Conservation (phyloP, 2,113 vertebrate species). For the Sorex fumeus region DNA sequence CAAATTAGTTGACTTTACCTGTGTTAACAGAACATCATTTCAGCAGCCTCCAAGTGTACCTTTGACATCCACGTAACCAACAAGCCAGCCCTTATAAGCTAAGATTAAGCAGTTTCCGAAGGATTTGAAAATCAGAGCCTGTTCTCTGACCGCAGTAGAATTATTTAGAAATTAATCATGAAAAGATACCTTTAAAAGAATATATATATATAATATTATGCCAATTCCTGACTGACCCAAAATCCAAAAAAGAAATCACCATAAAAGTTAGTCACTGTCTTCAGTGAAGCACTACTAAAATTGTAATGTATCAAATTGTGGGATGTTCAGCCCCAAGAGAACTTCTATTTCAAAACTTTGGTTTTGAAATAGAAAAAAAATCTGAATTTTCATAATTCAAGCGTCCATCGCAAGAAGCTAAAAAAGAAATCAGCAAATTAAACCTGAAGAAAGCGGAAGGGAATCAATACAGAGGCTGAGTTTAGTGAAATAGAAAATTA, state of each 20-base stretch:
- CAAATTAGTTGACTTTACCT: neutral
- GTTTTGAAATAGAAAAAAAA: neutral
- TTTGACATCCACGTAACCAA: neutral
- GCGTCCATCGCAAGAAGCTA: slow-evolving; percentile 48
- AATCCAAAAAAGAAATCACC: neutral
- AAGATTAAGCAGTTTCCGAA: neutral
- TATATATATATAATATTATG: too few relatives aligned
- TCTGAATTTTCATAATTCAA: neutral
- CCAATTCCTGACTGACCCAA: neutral
- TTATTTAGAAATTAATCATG: neutral
- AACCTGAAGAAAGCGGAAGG: neutral
- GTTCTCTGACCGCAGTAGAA: slow-evolving; percentile 10
- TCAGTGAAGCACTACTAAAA: neutral
- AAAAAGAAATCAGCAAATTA: neutral
- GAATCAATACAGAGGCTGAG: neutral
- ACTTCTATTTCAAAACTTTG: neutral
- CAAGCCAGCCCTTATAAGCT: too few relatives aligned
- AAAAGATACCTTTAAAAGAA: neutral
- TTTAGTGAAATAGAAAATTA: neutral
- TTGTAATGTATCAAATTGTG: neutral
- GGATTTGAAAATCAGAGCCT: neutral
- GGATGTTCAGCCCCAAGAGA: neutral
- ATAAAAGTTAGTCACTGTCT: slow-evolving; percentile 8
- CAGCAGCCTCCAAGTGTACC: neutral
- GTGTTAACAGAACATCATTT: neutral